Evolutionary conservation across 2,888 invertebrate species (phyloP).

Genomic region (Pterostichus madidus): DNA sequence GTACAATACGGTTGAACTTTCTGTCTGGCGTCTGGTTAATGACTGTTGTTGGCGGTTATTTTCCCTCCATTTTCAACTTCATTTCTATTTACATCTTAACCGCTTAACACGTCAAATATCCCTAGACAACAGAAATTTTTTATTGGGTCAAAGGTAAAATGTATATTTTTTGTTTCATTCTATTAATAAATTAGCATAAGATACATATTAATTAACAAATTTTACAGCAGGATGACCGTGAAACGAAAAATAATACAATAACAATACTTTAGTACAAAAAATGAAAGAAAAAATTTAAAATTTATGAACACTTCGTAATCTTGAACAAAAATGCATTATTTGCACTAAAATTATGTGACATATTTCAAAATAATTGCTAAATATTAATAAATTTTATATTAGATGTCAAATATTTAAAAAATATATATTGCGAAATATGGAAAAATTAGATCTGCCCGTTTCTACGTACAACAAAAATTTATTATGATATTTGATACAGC

Average conservation of each 20-base stretch:
- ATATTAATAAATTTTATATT: neutral
- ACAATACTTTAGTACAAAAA: conserved; percentile 18
- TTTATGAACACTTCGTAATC: neutral
- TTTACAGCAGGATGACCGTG: neutral
- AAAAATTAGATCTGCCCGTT: neutral
- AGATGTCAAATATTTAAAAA: too few relatives aligned
- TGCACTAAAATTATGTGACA: conserved; percentile 4
- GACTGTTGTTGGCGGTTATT: conserved; percentile 71
- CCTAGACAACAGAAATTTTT: conserved; percentile 65
- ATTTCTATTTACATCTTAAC: conserved; percentile 44
- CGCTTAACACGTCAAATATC: conserved; percentile 21
- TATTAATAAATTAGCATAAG: conserved; percentile 9
- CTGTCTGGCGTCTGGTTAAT: conserved; percentile 67
- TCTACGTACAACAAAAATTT: neutral
- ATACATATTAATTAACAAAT: neutral
- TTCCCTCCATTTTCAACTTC: conserved; percentile 71
- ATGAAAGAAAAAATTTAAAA: neutral
- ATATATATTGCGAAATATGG: neutral
- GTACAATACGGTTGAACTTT: conserved; percentile 68
- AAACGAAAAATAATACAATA: conserved; percentile 14
- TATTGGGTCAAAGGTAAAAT: conserved; percentile 67
- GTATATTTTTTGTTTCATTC: neutral
- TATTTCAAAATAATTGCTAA: conserved; percentile 18
- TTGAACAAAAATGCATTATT: neutral
- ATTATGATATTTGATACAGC: conserved; percentile 35